Evolutionary conservation across 2,888 invertebrate genomes (phyloP).

Genomic region (Arge pagana): DNA sequence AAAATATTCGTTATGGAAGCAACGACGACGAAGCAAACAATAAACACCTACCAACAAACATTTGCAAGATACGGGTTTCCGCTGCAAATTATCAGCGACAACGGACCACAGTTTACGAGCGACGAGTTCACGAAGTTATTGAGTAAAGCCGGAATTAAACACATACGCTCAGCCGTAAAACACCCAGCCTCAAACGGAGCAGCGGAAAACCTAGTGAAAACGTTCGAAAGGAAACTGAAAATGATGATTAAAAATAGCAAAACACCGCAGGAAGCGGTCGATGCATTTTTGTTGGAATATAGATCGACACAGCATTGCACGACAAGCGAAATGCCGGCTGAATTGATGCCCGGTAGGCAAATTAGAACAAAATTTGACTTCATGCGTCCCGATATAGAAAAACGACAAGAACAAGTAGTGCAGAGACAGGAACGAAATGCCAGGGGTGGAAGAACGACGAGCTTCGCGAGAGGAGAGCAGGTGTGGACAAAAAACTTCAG

Average conservation of each 20-base stretch:
- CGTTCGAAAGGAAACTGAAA: constrained; percentile 23
- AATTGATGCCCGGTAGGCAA: constrained; percentile 29
- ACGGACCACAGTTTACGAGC: constrained; percentile 25
- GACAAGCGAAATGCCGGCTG: constrained; percentile 29
- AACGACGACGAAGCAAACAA: constrained; percentile 5
- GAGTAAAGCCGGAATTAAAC: constrained; percentile 25
- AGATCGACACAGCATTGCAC: constrained; percentile 29
- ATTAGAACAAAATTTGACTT: constrained; percentile 19
- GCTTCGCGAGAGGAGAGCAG: constrained; percentile 7
- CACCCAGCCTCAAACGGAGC: constrained; percentile 28
- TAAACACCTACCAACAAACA: constrained; percentile 13
- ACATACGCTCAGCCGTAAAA: constrained; percentile 26
- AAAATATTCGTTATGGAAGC: constrained; percentile 15
- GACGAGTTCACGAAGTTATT: constrained; percentile 23
- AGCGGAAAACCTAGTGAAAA: constrained; percentile 32
- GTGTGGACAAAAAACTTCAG: constrained; percentile 23
- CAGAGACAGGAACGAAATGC: constrained; percentile 13
- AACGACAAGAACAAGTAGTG: not conserved
- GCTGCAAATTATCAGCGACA: constrained; percentile 21
- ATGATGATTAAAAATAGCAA: not conserved
- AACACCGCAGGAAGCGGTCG: constrained; percentile 7
- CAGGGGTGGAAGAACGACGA: constrained; percentile 17
- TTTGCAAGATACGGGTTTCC: constrained; percentile 25
- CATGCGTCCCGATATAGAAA: not conserved
- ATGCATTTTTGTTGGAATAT: constrained; percentile 28